Base-by-base conservation (phyloP, 2,888 invertebrate species). In the Morpho deidamia region DNA sequence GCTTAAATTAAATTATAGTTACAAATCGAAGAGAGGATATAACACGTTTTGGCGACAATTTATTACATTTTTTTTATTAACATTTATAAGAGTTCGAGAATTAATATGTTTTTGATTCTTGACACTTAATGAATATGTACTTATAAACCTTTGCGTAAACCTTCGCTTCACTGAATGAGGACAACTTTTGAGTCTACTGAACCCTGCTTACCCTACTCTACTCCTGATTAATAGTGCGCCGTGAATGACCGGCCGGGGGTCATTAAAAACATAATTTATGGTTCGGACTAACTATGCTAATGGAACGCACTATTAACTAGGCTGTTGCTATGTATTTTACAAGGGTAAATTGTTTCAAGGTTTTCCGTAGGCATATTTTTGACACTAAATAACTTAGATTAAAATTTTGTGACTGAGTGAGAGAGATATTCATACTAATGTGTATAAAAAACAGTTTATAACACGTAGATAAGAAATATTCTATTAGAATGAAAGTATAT, bases 211-310 rank as follows among this genome's bases (percentile, higher is more conserved):
- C 48, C 48, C 48, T 41, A 56, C 55, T 39, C 48, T 41, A 56
- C 55, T 39, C 55, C 54, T 65, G 60, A 65, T 65, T 60, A 63
- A 65, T 63, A 45, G 57, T 51, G 39, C 53, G 44, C 58, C 56
- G 51, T 51, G 59, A 59, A 58, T 58, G 60, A 56, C 51, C 61
- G 60, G 55, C 45, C 49, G 33, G 11, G 49, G 56, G 55, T 57
- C 59, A 57, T 61, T 60, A 60, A 62, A 60, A 62, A 60, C 46
- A 46, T 62, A 56, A 64, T 61, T 61, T 60, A 62, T 58, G 51
- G 56, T 53, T 43, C 49, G 49, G 53, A 50, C 55, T 47, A 50
- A 55, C 55, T 48, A 45, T 53, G 56, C 51, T 53, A 56, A 56
- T 56, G 52, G 49, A 43, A 8, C 41, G 32, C 34, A 11, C 32